A percentile compares a stretch with the other conserved stretches of the same genome.
Conservation (phyloP, 2,888 invertebrate genomes). For the Punctoribates punctum region DNA sequence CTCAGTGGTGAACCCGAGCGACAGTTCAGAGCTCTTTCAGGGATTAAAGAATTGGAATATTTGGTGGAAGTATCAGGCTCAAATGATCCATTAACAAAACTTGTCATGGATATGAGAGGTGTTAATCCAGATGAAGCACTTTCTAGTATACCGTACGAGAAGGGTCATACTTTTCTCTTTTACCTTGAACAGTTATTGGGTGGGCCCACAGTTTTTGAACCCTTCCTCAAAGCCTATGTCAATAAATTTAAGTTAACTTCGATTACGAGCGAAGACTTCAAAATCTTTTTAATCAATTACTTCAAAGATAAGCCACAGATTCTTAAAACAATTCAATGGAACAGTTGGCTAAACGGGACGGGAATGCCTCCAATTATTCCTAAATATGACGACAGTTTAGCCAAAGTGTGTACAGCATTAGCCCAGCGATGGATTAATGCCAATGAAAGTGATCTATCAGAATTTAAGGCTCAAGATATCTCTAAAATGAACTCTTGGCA, state of each 20-base stretch:
- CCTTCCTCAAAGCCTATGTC: constrained; percentile 76
- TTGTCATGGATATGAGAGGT: constrained; percentile 73
- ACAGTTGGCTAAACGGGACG: constrained; percentile 71
- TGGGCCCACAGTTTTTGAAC: constrained; percentile 72
- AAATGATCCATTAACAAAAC: constrained; percentile 66
- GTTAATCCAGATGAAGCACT: constrained; percentile 89
- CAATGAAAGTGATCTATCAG: constrained; percentile 53
- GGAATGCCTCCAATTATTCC: constrained; percentile 89
- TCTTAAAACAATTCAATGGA: constrained; percentile 72
- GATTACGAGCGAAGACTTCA: constrained; percentile 76
- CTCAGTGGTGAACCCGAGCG: constrained; percentile 60
- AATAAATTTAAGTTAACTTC: constrained; percentile 74
- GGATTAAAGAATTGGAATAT: constrained; percentile 67
- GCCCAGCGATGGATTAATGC: constrained; percentile 59
- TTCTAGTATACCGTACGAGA: constrained; percentile 85
- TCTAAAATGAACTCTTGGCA: constrained; percentile 63
- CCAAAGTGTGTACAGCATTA: constrained; percentile 62
- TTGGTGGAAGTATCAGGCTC: constrained; percentile 62
- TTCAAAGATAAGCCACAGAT: constrained; percentile 53
- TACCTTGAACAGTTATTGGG: constrained; percentile 78
- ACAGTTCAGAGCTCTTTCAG: constrained; percentile 75
- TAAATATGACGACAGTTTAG: constrained; percentile 67
- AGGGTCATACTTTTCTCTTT: constrained; percentile 81
- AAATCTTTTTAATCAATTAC: constrained; percentile 70
- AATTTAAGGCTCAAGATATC: constrained; percentile 59